Conservation (phyloP, 2,888 invertebrate species). For the Dolichopus griseipennis region DNA sequence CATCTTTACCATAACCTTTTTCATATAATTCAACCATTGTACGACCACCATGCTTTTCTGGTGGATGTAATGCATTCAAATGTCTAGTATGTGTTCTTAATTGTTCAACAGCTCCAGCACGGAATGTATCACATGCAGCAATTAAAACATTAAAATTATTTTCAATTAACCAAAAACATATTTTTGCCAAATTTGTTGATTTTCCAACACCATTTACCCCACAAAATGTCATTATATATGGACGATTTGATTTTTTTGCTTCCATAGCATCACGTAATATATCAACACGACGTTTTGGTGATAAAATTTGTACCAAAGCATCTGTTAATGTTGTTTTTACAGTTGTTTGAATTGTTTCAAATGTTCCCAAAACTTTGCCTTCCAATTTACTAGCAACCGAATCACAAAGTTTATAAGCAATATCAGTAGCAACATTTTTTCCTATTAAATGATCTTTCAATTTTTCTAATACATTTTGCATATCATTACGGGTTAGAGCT, state of each 20-base stretch:
- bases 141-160: conserved; percentile 93
- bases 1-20: conserved; percentile 97
- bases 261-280: conserved; percentile 93
- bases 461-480: conserved; percentile 83
- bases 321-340: conserved; percentile 83
- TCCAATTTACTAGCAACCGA: conserved; percentile 83
- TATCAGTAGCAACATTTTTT: conserved; percentile 97
- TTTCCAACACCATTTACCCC: conserved; percentile 99
- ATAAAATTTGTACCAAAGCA: conserved; percentile 85
- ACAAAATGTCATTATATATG: conserved; percentile 94
- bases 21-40: conserved; percentile 93
- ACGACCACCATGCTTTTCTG: conserved; percentile 57
- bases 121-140: conserved; percentile 98
- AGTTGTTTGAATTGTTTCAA: conserved; percentile 82
- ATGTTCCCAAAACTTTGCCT: conserved; percentile 88
- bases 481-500: conserved; percentile 67
- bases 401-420: conserved; percentile 86
- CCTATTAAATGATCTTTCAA: conserved; percentile 89
- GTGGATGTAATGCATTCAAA: conserved; percentile 87
- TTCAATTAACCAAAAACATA: conserved; percentile 98
- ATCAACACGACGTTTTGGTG: conserved; percentile 90
- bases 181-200: conserved; percentile 97
- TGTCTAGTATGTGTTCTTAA: conserved; percentile 88
- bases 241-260: conserved; percentile 70
- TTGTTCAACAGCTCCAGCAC: conserved; percentile 98